A percentile compares a stretch with the other conserved stretches of the same genome.
These are phyloP conservation scores for Octonoba sinensis DNA, from an alignment of 2,888 invertebrate species.

Conservation along the genomic window DNA sequence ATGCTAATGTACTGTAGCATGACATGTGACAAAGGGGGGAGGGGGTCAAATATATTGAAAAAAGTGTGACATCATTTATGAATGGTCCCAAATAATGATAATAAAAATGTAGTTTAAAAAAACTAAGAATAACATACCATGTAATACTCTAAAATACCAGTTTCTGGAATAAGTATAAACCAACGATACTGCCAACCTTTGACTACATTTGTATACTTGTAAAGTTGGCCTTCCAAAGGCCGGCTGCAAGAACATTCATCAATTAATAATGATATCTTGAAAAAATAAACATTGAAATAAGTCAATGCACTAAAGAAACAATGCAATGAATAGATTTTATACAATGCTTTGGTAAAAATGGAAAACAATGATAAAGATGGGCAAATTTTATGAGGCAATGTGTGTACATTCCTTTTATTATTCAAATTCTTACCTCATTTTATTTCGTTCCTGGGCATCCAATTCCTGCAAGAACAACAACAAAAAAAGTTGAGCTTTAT, in stretches of 20 bases:
- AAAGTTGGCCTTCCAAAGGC: conserved; percentile 71
- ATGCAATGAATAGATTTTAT: background rate
- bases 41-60: too few relatives aligned
- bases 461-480: conserved; percentile 47
- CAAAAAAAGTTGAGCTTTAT: background rate
- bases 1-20: too few relatives aligned
- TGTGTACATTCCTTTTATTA: too few relatives aligned
- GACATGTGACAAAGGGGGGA: too few relatives aligned
- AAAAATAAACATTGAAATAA: background rate
- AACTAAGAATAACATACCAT: conserved; percentile 80
- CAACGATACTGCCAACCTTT: conserved; percentile 73
- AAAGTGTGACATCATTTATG: too few relatives aligned
- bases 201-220: conserved; percentile 73
- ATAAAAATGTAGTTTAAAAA: too few relatives aligned
- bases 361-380: too few relatives aligned
- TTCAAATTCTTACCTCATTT: conserved; percentile 54
- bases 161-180: conserved; percentile 96
- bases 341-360: too few relatives aligned
- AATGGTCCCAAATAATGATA: too few relatives aligned
- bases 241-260: conserved; percentile 56
- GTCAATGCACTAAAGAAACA: background rate
- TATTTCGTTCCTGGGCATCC: conserved; percentile 64
- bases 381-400: too few relatives aligned
- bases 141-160: conserved; percentile 95
- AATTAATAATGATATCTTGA: background rate